Conservation (phyloP, 2,113 vertebrate genomes). For the Campylomormyrus numenius region DNA sequence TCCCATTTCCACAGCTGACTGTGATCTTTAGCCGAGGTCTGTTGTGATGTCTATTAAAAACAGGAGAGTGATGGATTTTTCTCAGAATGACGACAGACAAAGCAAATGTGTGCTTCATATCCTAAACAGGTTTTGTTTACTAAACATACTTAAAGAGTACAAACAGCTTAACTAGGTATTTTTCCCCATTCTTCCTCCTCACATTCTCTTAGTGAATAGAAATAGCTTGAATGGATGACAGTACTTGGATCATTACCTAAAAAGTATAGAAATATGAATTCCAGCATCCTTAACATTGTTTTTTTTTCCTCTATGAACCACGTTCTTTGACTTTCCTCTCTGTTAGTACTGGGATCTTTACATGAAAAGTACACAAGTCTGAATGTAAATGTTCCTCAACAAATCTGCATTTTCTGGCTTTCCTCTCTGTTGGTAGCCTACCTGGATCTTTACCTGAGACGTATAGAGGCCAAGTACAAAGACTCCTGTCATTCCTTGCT, state of each 20-base stretch:
- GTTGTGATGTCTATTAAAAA: neutral
- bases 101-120: neutral
- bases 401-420: neutral
- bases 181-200: neutral
- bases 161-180: neutral
- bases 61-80: neutral
- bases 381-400: neutral
- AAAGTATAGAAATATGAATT: neutral
- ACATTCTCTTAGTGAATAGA: neutral
- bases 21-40: neutral
- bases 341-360: neutral
- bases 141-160: neutral
- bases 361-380: neutral
- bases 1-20: constrained; percentile 6
- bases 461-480: neutral
- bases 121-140: neutral
- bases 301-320: neutral
- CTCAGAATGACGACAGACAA: neutral
- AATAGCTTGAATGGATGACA: neutral
- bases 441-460: neutral
- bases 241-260: neutral
- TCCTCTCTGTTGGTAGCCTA: neutral
- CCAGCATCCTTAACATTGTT: neutral
- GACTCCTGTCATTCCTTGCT: neutral
- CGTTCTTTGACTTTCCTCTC: neutral